A percentile compares a stretch with the other conserved stretches of the same genome.
phyloP scores from a whole-genome alignment of 2,113 vertebrate species.

The Geococcyx californianus region DNA sequence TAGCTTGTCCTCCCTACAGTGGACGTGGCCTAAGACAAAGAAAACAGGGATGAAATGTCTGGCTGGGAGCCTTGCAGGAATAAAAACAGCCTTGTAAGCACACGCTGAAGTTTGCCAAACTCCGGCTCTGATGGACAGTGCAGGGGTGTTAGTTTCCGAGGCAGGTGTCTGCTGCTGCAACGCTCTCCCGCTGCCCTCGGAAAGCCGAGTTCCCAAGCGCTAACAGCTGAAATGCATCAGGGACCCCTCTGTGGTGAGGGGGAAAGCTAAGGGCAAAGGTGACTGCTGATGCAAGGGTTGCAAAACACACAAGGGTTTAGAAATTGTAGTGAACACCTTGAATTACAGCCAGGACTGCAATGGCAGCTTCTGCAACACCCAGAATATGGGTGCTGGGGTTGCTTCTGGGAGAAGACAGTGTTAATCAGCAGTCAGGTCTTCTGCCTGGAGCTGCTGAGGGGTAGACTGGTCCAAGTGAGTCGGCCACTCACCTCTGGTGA shows the following conservation, averaged over 20 bases:
- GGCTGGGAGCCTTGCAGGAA: conserved; percentile 19
- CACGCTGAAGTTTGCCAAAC: background rate
- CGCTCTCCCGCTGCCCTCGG: background rate
- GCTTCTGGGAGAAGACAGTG: background rate
- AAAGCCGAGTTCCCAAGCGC: background rate
- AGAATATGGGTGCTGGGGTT: background rate
- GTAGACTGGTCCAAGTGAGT: rapidly evolving
- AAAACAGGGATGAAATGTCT: background rate
- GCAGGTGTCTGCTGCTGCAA: background rate
- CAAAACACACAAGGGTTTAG: background rate
- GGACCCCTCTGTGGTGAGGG: background rate
- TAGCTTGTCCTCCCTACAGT: background rate
- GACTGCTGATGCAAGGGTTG: background rate
- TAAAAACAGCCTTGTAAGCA: conserved; percentile 34
- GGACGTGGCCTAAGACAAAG: conserved; percentile 35
- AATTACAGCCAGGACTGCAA: background rate
- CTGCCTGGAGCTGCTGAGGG: background rate
- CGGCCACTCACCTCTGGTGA: background rate
- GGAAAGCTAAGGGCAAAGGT: background rate
- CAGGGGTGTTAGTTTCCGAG: background rate
- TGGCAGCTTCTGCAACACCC: background rate
- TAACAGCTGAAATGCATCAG: background rate
- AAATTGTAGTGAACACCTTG: rapidly evolving
- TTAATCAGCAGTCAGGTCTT: background rate
- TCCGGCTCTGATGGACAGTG: background rate